Evolutionary conservation across 2,113 vertebrate species (phyloP), one percentile per base, ranked within the genome.

Genomic region (Stegostoma tigrinum): DNA sequence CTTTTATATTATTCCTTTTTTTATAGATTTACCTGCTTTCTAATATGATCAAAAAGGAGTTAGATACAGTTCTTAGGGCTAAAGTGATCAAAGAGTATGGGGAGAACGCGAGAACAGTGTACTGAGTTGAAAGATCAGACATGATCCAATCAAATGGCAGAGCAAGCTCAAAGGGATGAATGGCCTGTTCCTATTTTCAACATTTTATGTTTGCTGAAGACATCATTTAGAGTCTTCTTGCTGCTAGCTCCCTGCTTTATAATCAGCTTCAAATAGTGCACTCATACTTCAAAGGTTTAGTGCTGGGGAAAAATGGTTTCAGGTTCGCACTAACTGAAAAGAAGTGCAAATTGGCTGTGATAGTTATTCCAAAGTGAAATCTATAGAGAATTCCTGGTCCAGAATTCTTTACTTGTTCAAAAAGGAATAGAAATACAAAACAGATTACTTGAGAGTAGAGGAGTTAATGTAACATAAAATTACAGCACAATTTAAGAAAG

Each of bases 301-400:
- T 55, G 48, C 64, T 30, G 55, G 52, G 87, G 48, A 27, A 90
- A 61, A 64, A 61, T 90, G 52, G 52, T 90, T 64, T 90, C 87
- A 90, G 87, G 87, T 90, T 90, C 87, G 64, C 3, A 12, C 17
- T 27, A 64, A 55, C 30, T n/a, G 14, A 34, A 90, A 90, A 17
- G 12, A 90, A 90, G 87, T 90, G 89, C 89, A 93, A 93, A 93
- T 93, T 93, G 30, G 14, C 27, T 64, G 30, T 91, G 87, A 34
- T 21, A 64, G 52, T 34, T 30, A 91, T 52, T 34, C 45, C 30
- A 27, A 17, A 64, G 87, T 61, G 87, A 61, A 61, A 19, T 17
- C 2, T 70, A 38, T 15, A 64, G 10, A 90, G 24, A 90, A 12
- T 90, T 90, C 30, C 52, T 38, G 14, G 17, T 23, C 0, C 89